Evolutionary conservation across 2,113 vertebrate genomes (phyloP).

Genomic region (Cryptotis parvus): DNA sequence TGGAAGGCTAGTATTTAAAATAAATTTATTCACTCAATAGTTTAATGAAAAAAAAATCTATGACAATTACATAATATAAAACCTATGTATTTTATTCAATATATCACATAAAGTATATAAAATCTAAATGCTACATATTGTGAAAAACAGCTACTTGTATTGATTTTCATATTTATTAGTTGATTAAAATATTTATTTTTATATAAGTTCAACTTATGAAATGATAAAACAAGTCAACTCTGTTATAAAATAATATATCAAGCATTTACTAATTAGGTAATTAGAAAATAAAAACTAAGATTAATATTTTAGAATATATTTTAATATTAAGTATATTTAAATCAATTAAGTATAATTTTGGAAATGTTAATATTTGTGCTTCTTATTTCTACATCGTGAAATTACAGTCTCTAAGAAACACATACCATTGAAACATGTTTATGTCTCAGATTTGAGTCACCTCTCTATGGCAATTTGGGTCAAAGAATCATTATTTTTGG

Average conservation of each 20-base stretch:
- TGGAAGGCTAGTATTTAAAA: conserved; percentile 35
- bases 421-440: background rate
- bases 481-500: background rate
- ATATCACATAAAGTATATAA: background rate
- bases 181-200: conserved; percentile 32
- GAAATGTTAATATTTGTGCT: background rate
- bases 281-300: conserved; percentile 43
- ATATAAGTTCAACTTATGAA: background rate
- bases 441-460: conserved; percentile 33
- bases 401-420: conserved; percentile 54
- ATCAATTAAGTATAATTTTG: conserved; percentile 3
- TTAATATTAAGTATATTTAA: background rate
- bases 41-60: background rate
- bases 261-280: background rate
- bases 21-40: background rate
- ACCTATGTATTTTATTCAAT: background rate
- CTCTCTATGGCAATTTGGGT: background rate
- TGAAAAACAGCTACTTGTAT: background rate
- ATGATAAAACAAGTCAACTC: background rate
- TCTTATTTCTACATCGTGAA: conserved; percentile 10
- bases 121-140: background rate
- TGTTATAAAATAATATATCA: background rate
- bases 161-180: conserved; percentile 49
- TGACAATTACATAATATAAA: background rate
- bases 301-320: conserved; percentile 8